Conservation (phyloP, 2,888 invertebrate genomes). For the Aleiodes alternator region DNA sequence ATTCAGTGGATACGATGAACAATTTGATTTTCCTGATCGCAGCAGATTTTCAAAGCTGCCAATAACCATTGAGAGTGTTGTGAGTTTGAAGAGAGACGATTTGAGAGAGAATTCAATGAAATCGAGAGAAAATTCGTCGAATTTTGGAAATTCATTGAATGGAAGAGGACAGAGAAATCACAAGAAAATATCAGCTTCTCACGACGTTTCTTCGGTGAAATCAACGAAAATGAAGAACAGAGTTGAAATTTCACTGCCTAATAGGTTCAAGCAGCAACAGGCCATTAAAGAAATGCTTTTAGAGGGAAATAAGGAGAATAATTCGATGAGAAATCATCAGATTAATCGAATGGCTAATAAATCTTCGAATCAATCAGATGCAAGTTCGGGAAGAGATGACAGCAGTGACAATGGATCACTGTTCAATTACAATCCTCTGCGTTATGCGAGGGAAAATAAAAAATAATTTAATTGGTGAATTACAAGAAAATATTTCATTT, state of each 20-base stretch:
- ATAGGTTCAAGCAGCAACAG: constrained; percentile 7
- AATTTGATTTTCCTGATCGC: constrained; percentile 42
- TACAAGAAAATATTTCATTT: neutral
- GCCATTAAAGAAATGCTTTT: neutral
- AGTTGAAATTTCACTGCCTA: constrained; percentile 12
- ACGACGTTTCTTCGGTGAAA: neutral
- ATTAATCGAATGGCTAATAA: neutral
- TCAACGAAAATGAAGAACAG: neutral
- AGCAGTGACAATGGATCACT: constrained; percentile 17
- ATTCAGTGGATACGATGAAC: constrained; percentile 31
- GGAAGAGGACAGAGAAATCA: neutral
- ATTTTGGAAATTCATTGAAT: neutral
- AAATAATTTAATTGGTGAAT: neutral
- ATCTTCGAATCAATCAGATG: neutral
- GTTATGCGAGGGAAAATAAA: neutral
- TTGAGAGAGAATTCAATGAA: neutral
- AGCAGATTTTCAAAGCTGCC: constrained; percentile 34
- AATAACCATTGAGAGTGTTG: constrained; percentile 17
- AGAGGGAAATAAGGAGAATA: constrained; percentile 8
- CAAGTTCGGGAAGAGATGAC: neutral
- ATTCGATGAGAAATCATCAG: neutral
- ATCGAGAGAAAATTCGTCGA: neutral
- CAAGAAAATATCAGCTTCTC: neutral
- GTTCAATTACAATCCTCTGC: constrained; percentile 11
- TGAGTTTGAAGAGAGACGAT: neutral